phyloP scores from a whole-genome alignment of 2,888 invertebrate species.

The Acleris sparsana region DNA sequence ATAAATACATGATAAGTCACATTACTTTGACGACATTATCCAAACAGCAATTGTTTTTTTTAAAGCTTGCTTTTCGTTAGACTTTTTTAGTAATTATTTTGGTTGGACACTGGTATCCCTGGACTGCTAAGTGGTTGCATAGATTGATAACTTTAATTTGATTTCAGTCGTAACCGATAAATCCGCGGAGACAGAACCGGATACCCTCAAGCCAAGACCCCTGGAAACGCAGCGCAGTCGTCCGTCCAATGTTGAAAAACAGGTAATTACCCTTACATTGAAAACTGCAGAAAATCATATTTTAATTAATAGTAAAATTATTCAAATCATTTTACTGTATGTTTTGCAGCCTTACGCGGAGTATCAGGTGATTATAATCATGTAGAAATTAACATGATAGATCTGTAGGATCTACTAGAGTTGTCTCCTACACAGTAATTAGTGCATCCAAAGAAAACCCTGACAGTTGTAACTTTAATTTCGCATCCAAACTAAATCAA shows the following conservation, averaged over 20 bases:
- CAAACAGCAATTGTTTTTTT: too few species aligned
- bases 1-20: too few species aligned
- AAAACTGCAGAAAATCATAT: neutral
- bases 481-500: too few species aligned
- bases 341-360: constrained; percentile 77
- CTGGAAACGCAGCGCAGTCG: constrained; percentile 73
- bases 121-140: too few species aligned
- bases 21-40: too few species aligned
- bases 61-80: too few species aligned
- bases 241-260: constrained; percentile 89
- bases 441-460: too few species aligned
- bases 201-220: constrained; percentile 62
- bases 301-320: neutral
- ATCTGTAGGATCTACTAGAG: neutral
- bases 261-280: constrained; percentile 80
- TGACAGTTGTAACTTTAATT: too few species aligned
- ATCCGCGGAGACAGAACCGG: constrained; percentile 61
- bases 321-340: constrained; percentile 7
- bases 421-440: too few species aligned
- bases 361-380: constrained; percentile 80
- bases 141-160: too few species aligned
- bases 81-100: too few species aligned
- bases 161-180: constrained; percentile 66
- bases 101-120: too few species aligned
- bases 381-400: constrained; percentile 9